A percentile compares a stretch with the other conserved stretches of the same genome.
Conservation (phyloP, 2,888 invertebrate genomes). For the Tyria jacobaeae region DNA sequence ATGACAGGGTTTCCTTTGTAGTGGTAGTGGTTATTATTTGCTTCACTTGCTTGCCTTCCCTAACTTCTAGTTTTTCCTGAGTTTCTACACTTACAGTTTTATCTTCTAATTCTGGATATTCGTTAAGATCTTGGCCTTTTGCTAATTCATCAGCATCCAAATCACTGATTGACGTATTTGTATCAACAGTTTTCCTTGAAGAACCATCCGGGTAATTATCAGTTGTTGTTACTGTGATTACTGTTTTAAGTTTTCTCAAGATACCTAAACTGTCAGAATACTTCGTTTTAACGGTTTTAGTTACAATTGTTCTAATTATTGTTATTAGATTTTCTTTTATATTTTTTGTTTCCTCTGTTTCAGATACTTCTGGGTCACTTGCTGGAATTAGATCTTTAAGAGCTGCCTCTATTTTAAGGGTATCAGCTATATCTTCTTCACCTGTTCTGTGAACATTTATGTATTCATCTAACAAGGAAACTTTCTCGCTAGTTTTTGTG, state of each 20-base stretch:
- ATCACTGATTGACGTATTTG: conserved; percentile 71
- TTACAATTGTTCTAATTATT: conserved; percentile 53
- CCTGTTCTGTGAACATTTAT: conserved; percentile 34
- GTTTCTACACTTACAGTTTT: conserved; percentile 68
- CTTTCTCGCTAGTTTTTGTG: conserved; percentile 74
- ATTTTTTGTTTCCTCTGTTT: conserved; percentile 49
- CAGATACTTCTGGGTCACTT: conserved; percentile 52
- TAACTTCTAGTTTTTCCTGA: conserved; percentile 58
- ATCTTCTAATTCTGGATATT: conserved; percentile 63
- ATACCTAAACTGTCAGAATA: conserved; percentile 50
- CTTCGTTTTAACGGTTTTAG: conserved; percentile 54
- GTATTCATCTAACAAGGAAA: conserved; percentile 66
- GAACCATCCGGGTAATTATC: conserved; percentile 72
- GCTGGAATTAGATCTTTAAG: conserved; percentile 45
- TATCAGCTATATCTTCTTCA: conserved; percentile 29
- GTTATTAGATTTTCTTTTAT: conserved; percentile 46
- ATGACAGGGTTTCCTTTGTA: conserved; percentile 71
- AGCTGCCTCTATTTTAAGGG: conserved; percentile 36
- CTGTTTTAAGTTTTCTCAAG: conserved; percentile 62
- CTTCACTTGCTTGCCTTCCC: conserved; percentile 65
- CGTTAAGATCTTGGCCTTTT: conserved; percentile 55
- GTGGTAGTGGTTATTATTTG: conserved; percentile 76
- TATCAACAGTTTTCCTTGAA: conserved; percentile 67
- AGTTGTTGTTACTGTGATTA: conserved; percentile 63
- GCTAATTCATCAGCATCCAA: conserved; percentile 53